Evolutionary conservation across 2,888 invertebrate species (phyloP).

Genomic region (Lithophane semibrunnea): DNA sequence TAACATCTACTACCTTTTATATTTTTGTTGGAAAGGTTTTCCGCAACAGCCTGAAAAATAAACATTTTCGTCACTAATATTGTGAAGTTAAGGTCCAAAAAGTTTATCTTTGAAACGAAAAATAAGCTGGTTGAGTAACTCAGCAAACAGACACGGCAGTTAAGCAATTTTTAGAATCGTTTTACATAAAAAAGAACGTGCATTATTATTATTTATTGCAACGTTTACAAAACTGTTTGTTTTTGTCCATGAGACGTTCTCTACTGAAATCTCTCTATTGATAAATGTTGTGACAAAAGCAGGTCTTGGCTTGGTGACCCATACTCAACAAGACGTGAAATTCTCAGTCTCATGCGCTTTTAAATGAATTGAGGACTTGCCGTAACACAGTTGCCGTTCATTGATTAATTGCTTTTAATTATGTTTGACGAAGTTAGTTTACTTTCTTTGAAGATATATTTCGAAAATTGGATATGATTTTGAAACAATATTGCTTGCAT

Average conservation of each 20-base stretch:
- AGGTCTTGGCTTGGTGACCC: constrained; percentile 41
- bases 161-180: constrained; percentile 41
- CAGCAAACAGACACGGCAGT: constrained; percentile 26
- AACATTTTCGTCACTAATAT: constrained; percentile 10
- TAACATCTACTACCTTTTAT: not conserved
- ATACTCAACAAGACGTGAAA: constrained; percentile 37
- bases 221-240: constrained; percentile 42
- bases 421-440: not conserved
- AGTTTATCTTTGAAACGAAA: constrained; percentile 12
- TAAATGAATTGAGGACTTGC: constrained; percentile 7
- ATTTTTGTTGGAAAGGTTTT: not conserved
- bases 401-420: constrained; percentile 14
- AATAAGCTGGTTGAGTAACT: constrained; percentile 37
- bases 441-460: constrained; percentile 3
- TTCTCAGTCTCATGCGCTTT: constrained; percentile 3
- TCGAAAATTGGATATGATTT: not conserved
- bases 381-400: not conserved
- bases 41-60: not conserved
- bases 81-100: constrained; percentile 7
- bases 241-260: constrained; percentile 19
- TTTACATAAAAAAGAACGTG: constrained; percentile 53
- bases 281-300: constrained; percentile 47
- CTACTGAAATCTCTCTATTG: constrained; percentile 27
- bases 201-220: constrained; percentile 42
- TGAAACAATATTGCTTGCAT: not conserved